Base-by-base conservation (phyloP, 2,113 vertebrate genomes). In the Carassius carassius region DNA sequence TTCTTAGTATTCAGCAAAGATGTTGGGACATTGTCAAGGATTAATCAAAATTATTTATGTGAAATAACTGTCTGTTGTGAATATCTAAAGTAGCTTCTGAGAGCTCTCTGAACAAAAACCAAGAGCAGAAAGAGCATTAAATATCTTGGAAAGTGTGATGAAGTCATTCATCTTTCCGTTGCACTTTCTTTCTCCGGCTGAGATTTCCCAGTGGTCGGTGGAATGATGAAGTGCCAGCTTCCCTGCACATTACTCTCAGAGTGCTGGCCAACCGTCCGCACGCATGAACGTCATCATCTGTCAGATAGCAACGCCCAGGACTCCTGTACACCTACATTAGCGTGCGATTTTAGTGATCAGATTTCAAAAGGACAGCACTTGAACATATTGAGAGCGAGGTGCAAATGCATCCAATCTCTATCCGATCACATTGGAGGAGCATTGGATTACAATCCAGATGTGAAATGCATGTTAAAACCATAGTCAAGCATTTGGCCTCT, bases 281-380 rank as follows among this genome's bases (percentile, higher is more conserved):
- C 87, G 74, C 87, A 92, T 91, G 92, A 89, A 65, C 89, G 90
- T 49, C 78, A 92, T 95, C 94, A 95, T 95, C 93, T 92, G 91
- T 91, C 92, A 78, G 86, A 86, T 88, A 88, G 89, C 90, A 89
- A 41, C 16, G 51, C 78, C 70, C 78, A 84, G 73, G 87, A 74
- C 73, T 80, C 49, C 63, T 41, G 19, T 41, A 63, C 62, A 75
- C 65, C 29, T 82, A 73, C 65, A 78, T 85, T 76, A 80, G 62
- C 83, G 72, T 78, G 67, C 3, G 47, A 76, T 76, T 19, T 87
- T 79, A 62, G 78, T 25, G 16, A 41, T 60, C 54, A 19, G n/a
- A 23, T 70, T 62, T 62, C 83, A 73, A 82, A 17, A 23, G 62
- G 83, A 79, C 49, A 73, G 54, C 78, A 73, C 79, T 67, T 78